Conservation (phyloP, 2,113 vertebrate genomes). For the Lonchura striata region DNA sequence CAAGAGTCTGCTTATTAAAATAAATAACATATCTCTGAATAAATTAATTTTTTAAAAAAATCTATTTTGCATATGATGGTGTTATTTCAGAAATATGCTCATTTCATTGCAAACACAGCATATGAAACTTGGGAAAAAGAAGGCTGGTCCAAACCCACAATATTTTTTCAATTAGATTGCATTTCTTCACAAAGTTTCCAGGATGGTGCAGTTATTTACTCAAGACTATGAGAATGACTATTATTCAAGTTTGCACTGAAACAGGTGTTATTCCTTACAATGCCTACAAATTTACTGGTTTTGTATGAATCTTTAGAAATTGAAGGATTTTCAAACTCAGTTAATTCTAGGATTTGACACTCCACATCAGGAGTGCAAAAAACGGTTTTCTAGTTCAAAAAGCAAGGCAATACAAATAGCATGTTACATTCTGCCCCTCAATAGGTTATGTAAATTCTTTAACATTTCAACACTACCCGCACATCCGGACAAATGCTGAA, state of each 20-base stretch:
- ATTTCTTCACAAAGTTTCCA: not conserved
- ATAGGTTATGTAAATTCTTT: not conserved
- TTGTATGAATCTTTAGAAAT: not conserved
- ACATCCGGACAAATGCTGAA: not conserved
- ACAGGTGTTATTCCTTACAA: not conserved
- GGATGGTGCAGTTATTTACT: not conserved
- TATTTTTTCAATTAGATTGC: not conserved
- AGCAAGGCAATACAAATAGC: not conserved
- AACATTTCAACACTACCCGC: not conserved
- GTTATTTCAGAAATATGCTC: not conserved
- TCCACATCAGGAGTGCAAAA: not conserved
- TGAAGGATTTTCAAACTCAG: not conserved
- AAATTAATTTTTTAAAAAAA: not conserved
- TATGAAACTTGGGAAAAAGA: not conserved
- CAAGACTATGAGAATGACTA: not conserved
- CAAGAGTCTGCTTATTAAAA: not conserved
- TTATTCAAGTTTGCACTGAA: not conserved
- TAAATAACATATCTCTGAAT: not conserved
- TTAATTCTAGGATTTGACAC: not conserved
- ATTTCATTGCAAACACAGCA: not conserved
- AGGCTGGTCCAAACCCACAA: not conserved
- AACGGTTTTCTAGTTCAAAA: not conserved
- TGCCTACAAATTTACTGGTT: not conserved
- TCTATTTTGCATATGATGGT: not conserved
- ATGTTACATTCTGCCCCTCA: not conserved